Evolutionary conservation across 2,888 invertebrate genomes (phyloP).

Genomic region (Myathropa florea): DNA sequence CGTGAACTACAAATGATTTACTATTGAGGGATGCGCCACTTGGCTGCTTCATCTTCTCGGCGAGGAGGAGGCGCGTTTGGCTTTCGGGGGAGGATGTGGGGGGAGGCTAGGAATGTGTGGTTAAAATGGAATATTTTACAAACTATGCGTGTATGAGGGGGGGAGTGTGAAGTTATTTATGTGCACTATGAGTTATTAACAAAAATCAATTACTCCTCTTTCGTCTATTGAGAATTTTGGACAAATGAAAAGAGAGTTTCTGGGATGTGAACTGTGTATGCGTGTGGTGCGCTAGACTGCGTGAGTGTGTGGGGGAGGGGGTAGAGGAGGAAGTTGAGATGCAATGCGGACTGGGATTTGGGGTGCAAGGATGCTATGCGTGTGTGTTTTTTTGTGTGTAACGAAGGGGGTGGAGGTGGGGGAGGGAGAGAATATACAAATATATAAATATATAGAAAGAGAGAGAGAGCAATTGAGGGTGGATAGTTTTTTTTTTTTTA

Average conservation of each 20-base stretch:
- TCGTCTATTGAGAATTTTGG: slow-evolving; percentile 21
- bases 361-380: slow-evolving; percentile 4
- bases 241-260: slow-evolving; percentile 8
- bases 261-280: slow-evolving; percentile 1
- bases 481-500: slow-evolving; percentile 28
- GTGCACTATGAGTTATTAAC: slow-evolving; percentile 63
- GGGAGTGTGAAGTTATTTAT: slow-evolving; percentile 45
- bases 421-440: slow-evolving; percentile 7
- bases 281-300: background rate
- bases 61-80: background rate
- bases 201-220: slow-evolving; percentile 55
- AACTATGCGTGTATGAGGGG: background rate
- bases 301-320: background rate
- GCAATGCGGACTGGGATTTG: background rate
- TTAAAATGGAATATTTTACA: slow-evolving; percentile 21
- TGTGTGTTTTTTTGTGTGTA: slow-evolving; percentile 1
- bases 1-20: slow-evolving; percentile 34
- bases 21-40: slow-evolving; percentile 17
- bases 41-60: background rate
- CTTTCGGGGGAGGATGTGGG: background rate
- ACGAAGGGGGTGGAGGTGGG: slow-evolving; percentile 2
- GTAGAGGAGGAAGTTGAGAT: too few relatives aligned
- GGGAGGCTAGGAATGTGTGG: background rate
- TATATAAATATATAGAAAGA: slow-evolving; percentile 3
- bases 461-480: slow-evolving; percentile 63